phyloP scores from a whole-genome alignment of 1,140 invertebrate genomes.

The Liolophura sinensis region DNA sequence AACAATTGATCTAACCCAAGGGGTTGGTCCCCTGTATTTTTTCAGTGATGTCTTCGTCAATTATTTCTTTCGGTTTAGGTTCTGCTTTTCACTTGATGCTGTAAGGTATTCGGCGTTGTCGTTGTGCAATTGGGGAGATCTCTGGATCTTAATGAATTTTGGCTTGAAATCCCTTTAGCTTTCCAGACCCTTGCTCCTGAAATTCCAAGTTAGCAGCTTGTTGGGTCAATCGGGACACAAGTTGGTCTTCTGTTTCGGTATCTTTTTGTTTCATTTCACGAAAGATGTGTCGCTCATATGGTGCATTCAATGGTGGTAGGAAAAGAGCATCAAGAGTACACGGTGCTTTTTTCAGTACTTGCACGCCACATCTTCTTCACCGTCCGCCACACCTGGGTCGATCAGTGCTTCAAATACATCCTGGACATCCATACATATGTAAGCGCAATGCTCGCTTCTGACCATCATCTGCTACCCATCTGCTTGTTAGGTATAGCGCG shows the following conservation, averaged over 20 bases:
- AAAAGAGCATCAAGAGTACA: no score
- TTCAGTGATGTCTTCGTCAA: conserved; percentile 35
- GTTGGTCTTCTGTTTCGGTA: conserved; percentile 18
- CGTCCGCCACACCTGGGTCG: no score
- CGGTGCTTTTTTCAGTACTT: no score
- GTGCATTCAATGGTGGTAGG: no score
- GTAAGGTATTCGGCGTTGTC: conserved; percentile 13
- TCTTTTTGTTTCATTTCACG: conserved; percentile 1
- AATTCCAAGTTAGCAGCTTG: conserved; percentile 20
- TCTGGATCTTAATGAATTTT: conserved; percentile 8
- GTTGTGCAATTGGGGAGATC: conserved; percentile 12
- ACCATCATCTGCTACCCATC: no score
- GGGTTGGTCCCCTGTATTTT: conserved; percentile 23
- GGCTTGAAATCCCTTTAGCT: conserved; percentile 13
- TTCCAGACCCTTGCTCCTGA: conserved; percentile 6
- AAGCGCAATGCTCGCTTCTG: no score
- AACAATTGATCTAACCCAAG: conserved; percentile 38
- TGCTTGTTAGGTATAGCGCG: no score
- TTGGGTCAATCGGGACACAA: conserved; percentile 18
- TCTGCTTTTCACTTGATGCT: conserved; percentile 19
- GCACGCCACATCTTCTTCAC: no score
- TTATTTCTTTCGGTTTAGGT: conserved; percentile 24
- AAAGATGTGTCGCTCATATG: no score
- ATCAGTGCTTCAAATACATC: no score
- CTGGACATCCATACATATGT: no score